phyloP scores from a whole-genome alignment of 2,113 vertebrate genomes.

The Cyanoderma ruficeps region DNA sequence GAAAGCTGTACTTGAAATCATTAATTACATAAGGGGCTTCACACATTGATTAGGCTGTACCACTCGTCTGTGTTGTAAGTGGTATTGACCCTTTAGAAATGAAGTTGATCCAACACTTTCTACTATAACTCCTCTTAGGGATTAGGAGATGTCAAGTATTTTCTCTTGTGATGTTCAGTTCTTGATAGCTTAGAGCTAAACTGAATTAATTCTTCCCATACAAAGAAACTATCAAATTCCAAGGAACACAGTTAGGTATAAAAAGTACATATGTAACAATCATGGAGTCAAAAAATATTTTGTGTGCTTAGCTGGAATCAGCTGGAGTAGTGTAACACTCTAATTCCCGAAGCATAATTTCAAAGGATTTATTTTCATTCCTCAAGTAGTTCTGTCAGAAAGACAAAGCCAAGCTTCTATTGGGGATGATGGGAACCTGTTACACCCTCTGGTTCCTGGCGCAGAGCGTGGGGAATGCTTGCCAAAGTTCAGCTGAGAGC shows the following conservation, averaged over 20 bases:
- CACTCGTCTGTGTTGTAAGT: conserved; percentile 41
- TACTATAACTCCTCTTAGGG: conserved; percentile 32
- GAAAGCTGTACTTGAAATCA: conserved; percentile 33
- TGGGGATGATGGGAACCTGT: neutral
- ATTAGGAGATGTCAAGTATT: conserved; percentile 60
- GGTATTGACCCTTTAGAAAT: conserved; percentile 59
- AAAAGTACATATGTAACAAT: neutral
- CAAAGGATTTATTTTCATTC: neutral
- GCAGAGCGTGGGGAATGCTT: neutral
- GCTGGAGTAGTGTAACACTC: conserved; percentile 15
- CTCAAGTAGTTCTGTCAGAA: neutral
- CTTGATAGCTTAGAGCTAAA: conserved; percentile 60
- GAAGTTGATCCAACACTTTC: conserved; percentile 53
- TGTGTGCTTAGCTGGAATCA: conserved; percentile 21
- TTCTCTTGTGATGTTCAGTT: conserved; percentile 54
- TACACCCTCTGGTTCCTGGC: neutral
- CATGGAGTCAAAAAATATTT: neutral
- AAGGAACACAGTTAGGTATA: conserved; percentile 23
- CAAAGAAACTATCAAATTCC: conserved; percentile 63
- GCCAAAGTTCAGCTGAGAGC: neutral
- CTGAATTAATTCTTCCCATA: conserved; percentile 66
- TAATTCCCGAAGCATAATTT: neutral
- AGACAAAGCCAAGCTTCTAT: neutral
- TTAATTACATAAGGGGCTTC: conserved; percentile 56
- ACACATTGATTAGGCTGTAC: conserved; percentile 53